A percentile compares a stretch with the other conserved stretches of the same genome.
These are phyloP conservation scores for Neuroterus valhalla DNA, from an alignment of 1,140 invertebrate species.

Conservation along the genomic window DNA sequence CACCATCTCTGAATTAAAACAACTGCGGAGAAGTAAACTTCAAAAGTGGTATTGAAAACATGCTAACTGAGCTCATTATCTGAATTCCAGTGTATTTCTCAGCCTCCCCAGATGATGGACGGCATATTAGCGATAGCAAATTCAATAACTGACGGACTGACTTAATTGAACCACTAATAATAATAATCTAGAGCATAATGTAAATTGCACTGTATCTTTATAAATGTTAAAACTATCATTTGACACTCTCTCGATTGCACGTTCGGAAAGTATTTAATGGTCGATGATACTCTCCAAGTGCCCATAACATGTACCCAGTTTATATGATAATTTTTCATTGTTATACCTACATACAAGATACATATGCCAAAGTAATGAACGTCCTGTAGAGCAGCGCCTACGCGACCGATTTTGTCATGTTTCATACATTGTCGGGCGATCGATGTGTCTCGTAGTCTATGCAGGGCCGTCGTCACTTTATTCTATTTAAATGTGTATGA, in stretches of 20 bases:
- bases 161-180: slow-evolving; percentile 12
- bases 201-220: too few relatives aligned
- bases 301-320: slow-evolving; percentile 23
- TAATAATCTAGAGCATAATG: not conserved
- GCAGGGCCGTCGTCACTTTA: not conserved
- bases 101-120: slow-evolving; percentile 4
- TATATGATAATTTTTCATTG: slow-evolving; percentile 30
- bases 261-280: too few relatives aligned
- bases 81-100: slow-evolving; percentile 19
- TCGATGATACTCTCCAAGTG: not conserved
- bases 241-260: too few relatives aligned
- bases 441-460: too few relatives aligned
- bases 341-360: slow-evolving; percentile 22
- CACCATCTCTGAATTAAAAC: not conserved
- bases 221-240: too few relatives aligned
- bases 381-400: slow-evolving; percentile 20
- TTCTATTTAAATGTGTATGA: too few relatives aligned
- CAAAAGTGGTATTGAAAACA: slow-evolving; percentile 7
- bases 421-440: slow-evolving; percentile 19
- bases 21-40: not conserved
- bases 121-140: slow-evolving; percentile 24
- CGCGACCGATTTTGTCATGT: slow-evolving; percentile 4
- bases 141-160: not conserved
- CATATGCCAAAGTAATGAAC: slow-evolving; percentile 16
- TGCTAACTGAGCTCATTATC: not conserved